Evolutionary conservation across 2,888 invertebrate species (phyloP).

Genomic region (Mythimna lalbum): DNA sequence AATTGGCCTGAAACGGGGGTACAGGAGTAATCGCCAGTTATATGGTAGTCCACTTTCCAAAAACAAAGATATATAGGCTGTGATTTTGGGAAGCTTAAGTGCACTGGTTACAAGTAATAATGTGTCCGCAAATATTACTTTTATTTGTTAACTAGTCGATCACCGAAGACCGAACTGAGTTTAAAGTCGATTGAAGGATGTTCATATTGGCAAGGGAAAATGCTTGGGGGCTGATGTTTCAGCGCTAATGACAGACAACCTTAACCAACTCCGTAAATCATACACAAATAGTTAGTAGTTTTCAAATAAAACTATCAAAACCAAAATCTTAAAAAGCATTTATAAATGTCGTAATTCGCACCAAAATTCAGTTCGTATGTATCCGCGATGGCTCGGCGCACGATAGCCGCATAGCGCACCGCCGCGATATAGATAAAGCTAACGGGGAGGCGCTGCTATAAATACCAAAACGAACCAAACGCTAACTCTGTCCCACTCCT

Average conservation of each 20-base stretch:
- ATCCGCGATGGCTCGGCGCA: slow-evolving; percentile 77
- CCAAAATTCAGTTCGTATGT: slow-evolving; percentile 73
- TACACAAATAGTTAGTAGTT: neutral
- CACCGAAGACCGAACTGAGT: too few species aligned
- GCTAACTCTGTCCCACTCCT: slow-evolving; percentile 72
- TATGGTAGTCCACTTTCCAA: too few species aligned
- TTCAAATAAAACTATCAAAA: slow-evolving; percentile 25
- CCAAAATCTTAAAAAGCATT: slow-evolving; percentile 11
- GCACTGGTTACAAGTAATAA: too few species aligned
- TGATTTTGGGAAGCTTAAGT: neutral
- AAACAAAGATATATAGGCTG: too few species aligned
- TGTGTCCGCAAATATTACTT: too few species aligned
- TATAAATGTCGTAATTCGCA: slow-evolving; percentile 43
- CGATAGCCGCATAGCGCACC: slow-evolving; percentile 88
- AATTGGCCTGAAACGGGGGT: too few species aligned
- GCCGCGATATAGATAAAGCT: slow-evolving; percentile 84
- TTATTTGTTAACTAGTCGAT: too few species aligned
- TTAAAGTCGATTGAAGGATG: neutral
- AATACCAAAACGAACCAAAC: slow-evolving; percentile 70
- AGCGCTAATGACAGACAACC: too few species aligned
- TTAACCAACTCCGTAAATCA: neutral
- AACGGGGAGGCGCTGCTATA: slow-evolving; percentile 87
- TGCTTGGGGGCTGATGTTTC: neutral
- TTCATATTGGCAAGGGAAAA: neutral
- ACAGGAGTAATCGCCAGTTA: too few species aligned